Evolutionary conservation across 2,797 vertebrate species (phyloP).

Genomic region (Dicrostonyx torquatus): DNA sequence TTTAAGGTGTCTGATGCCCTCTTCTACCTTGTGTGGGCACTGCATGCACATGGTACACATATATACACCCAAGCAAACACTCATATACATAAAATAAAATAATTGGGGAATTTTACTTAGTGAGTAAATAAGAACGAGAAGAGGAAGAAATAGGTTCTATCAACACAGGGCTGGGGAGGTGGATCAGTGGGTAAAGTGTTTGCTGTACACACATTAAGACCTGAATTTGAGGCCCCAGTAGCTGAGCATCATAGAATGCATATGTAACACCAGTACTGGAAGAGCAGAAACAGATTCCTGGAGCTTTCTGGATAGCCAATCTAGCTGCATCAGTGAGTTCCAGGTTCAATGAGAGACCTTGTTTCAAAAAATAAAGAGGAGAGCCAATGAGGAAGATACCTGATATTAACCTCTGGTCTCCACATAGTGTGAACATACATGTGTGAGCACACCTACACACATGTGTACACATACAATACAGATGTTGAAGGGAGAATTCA

Average conservation of each 20-base stretch:
- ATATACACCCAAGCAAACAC: neutral
- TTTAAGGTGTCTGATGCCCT: neutral
- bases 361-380: neutral
- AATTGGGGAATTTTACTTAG: neutral
- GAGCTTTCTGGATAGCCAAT: no score
- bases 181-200: neutral
- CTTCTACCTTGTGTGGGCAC: neutral
- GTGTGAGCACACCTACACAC: neutral
- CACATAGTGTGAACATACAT: neutral
- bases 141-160: neutral
- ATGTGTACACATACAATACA: neutral
- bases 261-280: neutral
- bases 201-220: neutral
- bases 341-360: neutral
- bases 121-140: neutral
- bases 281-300: neutral
- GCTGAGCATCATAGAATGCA: neutral
- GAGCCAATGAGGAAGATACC: neutral
- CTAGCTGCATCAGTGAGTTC: neutral
- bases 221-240: neutral
- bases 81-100: neutral
- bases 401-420: neutral
- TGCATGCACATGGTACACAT: no score
- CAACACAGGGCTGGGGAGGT: neutral
- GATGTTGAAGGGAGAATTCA: neutral